Conservation (phyloP, 2,888 invertebrate genomes). For the Volucella inanis region DNA sequence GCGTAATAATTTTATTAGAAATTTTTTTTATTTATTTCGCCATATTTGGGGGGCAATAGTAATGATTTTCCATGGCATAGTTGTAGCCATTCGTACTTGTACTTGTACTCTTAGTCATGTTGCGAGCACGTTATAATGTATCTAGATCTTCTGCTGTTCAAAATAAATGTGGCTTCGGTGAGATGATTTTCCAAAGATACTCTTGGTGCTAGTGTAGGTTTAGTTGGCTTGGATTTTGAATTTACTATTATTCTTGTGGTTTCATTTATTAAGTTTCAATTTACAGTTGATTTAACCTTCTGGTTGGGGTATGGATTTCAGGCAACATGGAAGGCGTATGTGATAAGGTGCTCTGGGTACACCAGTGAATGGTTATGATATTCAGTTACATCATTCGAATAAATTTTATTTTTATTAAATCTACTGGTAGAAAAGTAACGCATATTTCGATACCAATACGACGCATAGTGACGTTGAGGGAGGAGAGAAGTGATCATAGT, state of each 20-base stretch:
- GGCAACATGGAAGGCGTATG: conserved; percentile 59
- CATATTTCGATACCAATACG: conserved; percentile 31
- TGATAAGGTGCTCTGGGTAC: conserved; percentile 19
- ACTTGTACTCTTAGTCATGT: too few species aligned
- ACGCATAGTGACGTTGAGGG: neutral
- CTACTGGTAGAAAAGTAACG: conserved; percentile 49
- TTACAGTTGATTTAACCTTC: conserved; percentile 74
- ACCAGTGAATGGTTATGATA: conserved; percentile 41
- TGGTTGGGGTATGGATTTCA: conserved; percentile 64
- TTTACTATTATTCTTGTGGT: conserved; percentile 68
- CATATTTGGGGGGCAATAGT: conserved; percentile 11
- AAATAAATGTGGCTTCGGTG: conserved; percentile 42
- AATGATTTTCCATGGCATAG: conserved; percentile 15
- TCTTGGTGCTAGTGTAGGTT: conserved; percentile 19
- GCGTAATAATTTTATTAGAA: conserved; percentile 35
- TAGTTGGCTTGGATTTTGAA: neutral
- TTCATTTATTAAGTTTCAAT: conserved; percentile 73
- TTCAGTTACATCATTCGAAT: conserved; percentile 64
- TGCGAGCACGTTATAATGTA: neutral
- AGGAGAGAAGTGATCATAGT: conserved; percentile 27
- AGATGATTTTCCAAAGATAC: conserved; percentile 39
- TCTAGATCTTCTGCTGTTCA: conserved; percentile 21
- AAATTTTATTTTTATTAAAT: conserved; percentile 40
- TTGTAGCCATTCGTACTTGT: neutral
- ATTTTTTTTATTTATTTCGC: neutral